Evolutionary conservation across 1,140 invertebrate genomes (phyloP), one percentile per base, ranked within the genome.

Genomic region (Macrobrachium rosenbergii): DNA sequence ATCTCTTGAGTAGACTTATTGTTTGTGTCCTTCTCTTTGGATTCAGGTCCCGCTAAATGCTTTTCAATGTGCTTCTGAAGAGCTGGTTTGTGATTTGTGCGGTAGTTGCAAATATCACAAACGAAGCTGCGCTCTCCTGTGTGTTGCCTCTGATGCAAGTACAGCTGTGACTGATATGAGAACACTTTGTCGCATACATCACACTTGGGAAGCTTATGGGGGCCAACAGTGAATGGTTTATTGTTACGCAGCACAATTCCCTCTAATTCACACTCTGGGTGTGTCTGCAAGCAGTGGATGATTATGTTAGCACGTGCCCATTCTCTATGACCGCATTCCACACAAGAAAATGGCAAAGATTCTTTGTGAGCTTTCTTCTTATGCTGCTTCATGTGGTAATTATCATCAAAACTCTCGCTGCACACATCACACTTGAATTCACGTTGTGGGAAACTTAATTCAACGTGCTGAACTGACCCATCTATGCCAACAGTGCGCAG

Each of bases 101-200:
- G 67, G 59, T 92, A 93, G 52, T 77, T 90, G 77, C 91, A 91
- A 23, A 89, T 84, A 17, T 90, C 88, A 88, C 91, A 92, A 52
- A 88, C 83, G 69, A 89, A 92, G 12, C 90, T 90, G 82, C 91
- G 91, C 75, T 91, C 91, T 45, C 92, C 92, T 7, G 92, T 93
- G 88, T 93, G 92, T 12, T 91, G 91, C 77, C 92, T 89, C 82
- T 92, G 89, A 86, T 93, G 92, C 11, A 92, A 89, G 23, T 90
- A 83, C 37, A 90, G 76, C 62, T 87, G 83, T 60, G 89, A 90
- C 75, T 88, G 86, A 62, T 88, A 90, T 28, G 87, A 83, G 63
- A 90, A 90, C 8, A 90, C 73, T 77, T 88, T 90, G 73, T 75
- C 82, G 60, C 89, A 90, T 45, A 80, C 81, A 63, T 90, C 87